Percentiles rank a stretch among this genome's conserved stretches.
These are phyloP conservation scores for Acrocera orbiculus DNA, from an alignment of 2,888 invertebrate genomes.

Conservation along the genomic window DNA sequence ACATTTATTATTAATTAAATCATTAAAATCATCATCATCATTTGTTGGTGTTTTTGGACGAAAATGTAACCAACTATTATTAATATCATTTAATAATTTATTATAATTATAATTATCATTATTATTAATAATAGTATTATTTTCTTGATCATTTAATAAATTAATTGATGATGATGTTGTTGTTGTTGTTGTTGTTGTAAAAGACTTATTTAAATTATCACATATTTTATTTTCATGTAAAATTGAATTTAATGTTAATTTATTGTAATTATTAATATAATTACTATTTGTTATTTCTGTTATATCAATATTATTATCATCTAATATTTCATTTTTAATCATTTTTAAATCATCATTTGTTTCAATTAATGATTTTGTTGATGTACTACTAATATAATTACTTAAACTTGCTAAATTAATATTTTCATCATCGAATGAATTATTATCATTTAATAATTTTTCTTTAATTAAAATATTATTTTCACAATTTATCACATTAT, in stretches of 20 bases:
- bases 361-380: slow-evolving; percentile 1
- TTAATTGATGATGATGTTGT: not conserved
- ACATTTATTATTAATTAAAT: slow-evolving; percentile 4
- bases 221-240: slow-evolving; percentile 2
- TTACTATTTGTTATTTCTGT: slow-evolving; percentile 1
- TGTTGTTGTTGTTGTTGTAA: not conserved
- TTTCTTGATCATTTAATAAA: not conserved
- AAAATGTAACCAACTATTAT: slow-evolving; percentile 30
- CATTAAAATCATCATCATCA: not conserved
- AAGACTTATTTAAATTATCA: not conserved
- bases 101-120: slow-evolving; percentile 1
- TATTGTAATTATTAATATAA: slow-evolving; percentile 6
- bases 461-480: slow-evolving; percentile 20
- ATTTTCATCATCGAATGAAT: slow-evolving; percentile 25
- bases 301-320: slow-evolving; percentile 1
- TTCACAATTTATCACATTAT: slow-evolving; percentile 31
- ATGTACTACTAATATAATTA: slow-evolving; percentile 20
- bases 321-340: slow-evolving; percentile 4
- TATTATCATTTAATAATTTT: slow-evolving; percentile 17
- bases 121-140: not conserved
- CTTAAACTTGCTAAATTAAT: slow-evolving; percentile 29
- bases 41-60: slow-evolving; percentile 26
- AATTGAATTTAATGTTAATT: slow-evolving; percentile 4
- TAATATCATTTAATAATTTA: slow-evolving; percentile 1
- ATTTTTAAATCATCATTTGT: slow-evolving; percentile 1